Evolutionary conservation across 2,888 invertebrate species (phyloP).

Genomic region (Salticus scenicus): DNA sequence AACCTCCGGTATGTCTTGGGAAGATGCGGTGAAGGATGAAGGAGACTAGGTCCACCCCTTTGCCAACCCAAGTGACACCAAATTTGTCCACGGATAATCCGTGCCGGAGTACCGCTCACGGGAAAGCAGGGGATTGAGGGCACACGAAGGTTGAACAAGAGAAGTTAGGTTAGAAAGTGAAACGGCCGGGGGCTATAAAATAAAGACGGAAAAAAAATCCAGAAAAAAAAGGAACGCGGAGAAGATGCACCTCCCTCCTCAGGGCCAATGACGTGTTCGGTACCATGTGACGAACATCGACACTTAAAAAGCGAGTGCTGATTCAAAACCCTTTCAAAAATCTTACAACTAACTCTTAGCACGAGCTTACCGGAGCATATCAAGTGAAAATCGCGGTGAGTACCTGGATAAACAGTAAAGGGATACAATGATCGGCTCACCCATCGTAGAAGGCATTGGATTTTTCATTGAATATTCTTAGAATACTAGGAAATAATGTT

Average conservation of each 20-base stretch:
- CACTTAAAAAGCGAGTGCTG: slow-evolving; percentile 9
- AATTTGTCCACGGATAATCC: background rate
- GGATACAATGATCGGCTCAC: too few relatives aligned
- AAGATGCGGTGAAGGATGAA: background rate
- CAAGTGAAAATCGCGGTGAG: slow-evolving; percentile 1
- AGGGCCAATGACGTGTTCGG: slow-evolving; percentile 13
- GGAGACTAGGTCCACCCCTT: background rate
- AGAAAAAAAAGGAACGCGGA: background rate
- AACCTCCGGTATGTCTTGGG: too few relatives aligned
- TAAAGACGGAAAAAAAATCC: background rate
- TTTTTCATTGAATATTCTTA: too few relatives aligned
- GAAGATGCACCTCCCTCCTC: background rate
- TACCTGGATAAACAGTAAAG: background rate
- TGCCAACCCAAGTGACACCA: background rate
- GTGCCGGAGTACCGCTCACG: background rate
- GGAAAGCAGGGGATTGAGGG: background rate
- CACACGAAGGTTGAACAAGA: background rate
- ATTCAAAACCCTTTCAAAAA: slow-evolving; percentile 2
- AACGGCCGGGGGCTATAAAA: background rate
- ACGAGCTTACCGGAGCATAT: background rate
- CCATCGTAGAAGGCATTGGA: too few relatives aligned
- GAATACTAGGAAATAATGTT: too few relatives aligned
- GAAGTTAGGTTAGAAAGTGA: background rate
- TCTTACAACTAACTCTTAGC: background rate
- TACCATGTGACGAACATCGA: slow-evolving; percentile 12